Base-by-base conservation (phyloP, 2,888 invertebrate genomes). In the Phaonia tiefii region DNA sequence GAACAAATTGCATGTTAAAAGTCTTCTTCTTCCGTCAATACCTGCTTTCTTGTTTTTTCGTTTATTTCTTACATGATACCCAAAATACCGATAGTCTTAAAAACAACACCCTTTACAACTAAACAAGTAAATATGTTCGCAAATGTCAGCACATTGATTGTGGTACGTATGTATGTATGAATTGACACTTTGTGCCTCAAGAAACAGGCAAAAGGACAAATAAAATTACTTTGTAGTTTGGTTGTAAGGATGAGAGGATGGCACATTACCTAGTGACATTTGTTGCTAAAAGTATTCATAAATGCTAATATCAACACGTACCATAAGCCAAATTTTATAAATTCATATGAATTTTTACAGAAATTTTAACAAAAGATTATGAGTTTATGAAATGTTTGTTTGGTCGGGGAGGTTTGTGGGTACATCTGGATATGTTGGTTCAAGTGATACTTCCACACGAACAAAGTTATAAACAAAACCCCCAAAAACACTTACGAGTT, bases 261-360 rank as follows among this genome's bases (percentile, higher is more conserved):
- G 31, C 31, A 3, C 31, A n/a, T n/a, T n/a, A 31, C 31, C 31
- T 31, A 58, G 63, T 63, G 84, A 86, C 86, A 87, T 87, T 88
- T 87, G 88, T 86, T 85, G 86, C 86, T 85, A 86, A 20, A 20
- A 13, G 17, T 11, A 26, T 88, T 88, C 88, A 88, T 88, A 88
- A 88, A 88, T 88, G 87, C 87, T 88, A 88, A 88, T 88, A 88
- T 87, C 87, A 86, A 86, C 87, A 88, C 87, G 85, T 87, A 86
- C 31, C 63, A 63, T 67, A n/a, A n/a, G n/a, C n/a, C n/a, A n/a
- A n/a, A n/a, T n/a, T n/a, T n/a, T n/a, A n/a, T n/a, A 75, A 67
- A 72, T 75, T 72, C 63, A 72, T 75, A 75, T 65, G 75, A 78
- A 81, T 81, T 75, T 81, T 78, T 81, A 69, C 81, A 81, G 72